Conservation (phyloP, 1,140 invertebrate species). For the Zaprionus vittiger region DNA sequence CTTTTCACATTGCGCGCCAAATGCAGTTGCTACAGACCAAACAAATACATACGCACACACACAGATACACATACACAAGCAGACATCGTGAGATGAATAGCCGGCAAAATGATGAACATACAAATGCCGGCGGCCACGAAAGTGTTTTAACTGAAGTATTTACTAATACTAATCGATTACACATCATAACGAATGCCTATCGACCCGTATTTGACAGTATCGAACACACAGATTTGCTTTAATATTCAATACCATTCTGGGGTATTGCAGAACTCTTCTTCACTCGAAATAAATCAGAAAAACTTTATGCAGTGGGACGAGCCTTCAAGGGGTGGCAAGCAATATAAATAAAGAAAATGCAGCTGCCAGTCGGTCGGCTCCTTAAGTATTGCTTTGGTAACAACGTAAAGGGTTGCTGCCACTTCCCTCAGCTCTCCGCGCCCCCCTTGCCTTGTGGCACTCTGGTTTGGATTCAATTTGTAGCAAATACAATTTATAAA, state of each 20-base stretch:
- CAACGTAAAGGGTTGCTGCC: slow-evolving; percentile 17
- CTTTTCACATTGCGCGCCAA: slow-evolving; percentile 40
- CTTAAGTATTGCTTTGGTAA: slow-evolving; percentile 5
- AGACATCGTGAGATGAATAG: slow-evolving; percentile 19
- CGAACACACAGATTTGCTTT: neutral
- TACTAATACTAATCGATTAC: neutral
- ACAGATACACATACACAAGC: neutral
- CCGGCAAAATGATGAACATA: slow-evolving; percentile 16
- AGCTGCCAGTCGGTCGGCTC: slow-evolving; percentile 13
- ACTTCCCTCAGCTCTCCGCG: neutral
- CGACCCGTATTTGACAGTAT: neutral
- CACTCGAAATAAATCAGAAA: neutral
- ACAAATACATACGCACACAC: slow-evolving; percentile 2
- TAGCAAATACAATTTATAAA: neutral
- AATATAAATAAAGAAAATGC: slow-evolving; percentile 3
- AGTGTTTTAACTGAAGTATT: slow-evolving; percentile 10
- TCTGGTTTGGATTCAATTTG: neutral
- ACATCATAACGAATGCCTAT: neutral
- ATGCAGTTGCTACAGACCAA: slow-evolving; percentile 25
- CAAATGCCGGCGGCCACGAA: slow-evolving; percentile 2
- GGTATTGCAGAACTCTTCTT: too few relatives aligned
- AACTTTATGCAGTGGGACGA: neutral
- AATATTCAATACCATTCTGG: too few relatives aligned
- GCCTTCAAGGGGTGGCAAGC: neutral
- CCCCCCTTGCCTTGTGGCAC: neutral